Evolutionary conservation across 2,888 invertebrate genomes (phyloP), one percentile per base, ranked within the genome.

Genomic region (Muscina levida): DNA sequence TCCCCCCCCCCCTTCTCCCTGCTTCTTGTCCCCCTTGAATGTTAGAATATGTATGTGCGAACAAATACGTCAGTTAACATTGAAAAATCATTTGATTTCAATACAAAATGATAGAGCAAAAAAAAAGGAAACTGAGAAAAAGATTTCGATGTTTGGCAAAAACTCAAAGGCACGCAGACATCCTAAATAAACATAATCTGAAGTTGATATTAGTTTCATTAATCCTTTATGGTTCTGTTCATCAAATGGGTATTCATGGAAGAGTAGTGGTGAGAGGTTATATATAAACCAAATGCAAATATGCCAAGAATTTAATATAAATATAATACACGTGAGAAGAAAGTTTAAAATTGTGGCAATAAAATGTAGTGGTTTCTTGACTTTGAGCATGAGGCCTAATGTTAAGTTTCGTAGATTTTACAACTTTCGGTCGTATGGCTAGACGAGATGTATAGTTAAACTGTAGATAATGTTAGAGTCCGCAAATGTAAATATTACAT

Each of bases 151-250:
- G 53, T 62, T 72, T 37, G 51, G 37, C 59, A 31, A 46, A 37
- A 68, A 53, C 42, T 46, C 66, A 59, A 8, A 31, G 31, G 31
- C 44, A 46, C 59, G 17, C 57, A 56, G 66, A 53, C 26, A 75
- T 77, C 74, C 77, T 77, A 81, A 77, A 57, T 77, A 77, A 81
- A 81, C 68, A 77, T 68, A 77, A 68, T 77, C 59, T 68, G 5
- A n/a, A 74, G 67, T 75, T 72, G 42, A 77, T 77, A 75, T 75
- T 74, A 72, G 46, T 77, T 51, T 72, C 72, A 72, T 75, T 81
- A 81, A 77, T 81, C 74, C 72, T 75, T 77, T 75, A 62, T 77
- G 53, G 31, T 72, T 59, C 42, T 22, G 17, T 24, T 62, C 15
- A 39, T 22, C 37, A 68, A 53, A 53, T 22, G 22, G 39, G 39